Evolutionary conservation across 92 coral and sea anemone species (phyloP).

Genomic region (Pocillopora meandrina): DNA sequence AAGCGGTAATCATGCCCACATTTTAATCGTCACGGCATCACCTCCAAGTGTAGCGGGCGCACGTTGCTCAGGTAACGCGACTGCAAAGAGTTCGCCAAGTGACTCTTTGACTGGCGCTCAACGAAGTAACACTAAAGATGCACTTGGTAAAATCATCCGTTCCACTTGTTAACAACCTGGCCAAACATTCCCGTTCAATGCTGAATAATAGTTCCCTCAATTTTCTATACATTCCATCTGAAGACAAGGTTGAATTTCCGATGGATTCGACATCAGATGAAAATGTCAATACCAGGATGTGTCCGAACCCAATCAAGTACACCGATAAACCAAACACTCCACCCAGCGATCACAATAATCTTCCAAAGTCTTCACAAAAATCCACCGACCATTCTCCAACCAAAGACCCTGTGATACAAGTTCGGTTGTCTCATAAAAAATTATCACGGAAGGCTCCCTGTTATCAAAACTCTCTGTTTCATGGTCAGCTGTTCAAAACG

Average conservation of each 20-base stretch:
- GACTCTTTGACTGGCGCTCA: background rate
- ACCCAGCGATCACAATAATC: no score
- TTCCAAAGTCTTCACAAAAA: no score
- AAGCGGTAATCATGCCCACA: background rate
- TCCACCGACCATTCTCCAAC: no score
- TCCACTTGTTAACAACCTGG: background rate
- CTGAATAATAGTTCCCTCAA: background rate
- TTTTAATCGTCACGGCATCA: background rate
- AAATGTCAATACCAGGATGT: background rate
- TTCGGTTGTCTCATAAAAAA: no score
- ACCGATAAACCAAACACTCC: background rate
- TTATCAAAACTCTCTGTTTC: no score
- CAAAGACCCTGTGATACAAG: no score
- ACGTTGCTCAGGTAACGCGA: background rate
- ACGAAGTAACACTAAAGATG: background rate
- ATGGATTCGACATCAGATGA: background rate
- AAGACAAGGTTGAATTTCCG: background rate
- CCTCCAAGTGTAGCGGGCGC: background rate
- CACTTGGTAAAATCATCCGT: background rate
- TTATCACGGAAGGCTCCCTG: no score
- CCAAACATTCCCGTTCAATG: background rate
- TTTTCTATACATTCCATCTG: background rate
- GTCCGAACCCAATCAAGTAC: background rate
- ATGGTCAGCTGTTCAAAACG: no score
- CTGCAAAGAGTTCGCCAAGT: background rate